phyloP scores from a whole-genome alignment of 2,113 vertebrate species.

The Mesocricetus auratus region DNA sequence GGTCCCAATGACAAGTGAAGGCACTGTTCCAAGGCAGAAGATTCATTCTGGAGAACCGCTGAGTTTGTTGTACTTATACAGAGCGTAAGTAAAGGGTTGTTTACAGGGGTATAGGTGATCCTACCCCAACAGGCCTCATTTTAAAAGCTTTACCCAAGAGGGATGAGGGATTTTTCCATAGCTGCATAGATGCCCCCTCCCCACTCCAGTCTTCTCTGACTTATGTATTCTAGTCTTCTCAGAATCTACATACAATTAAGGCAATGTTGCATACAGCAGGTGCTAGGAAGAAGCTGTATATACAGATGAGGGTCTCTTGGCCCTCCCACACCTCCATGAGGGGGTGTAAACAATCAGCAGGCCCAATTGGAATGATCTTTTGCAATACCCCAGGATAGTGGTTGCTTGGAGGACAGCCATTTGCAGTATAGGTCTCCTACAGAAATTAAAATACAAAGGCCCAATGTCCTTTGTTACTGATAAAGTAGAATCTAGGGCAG shows the following conservation, averaged over 20 bases:
- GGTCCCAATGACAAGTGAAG: neutral
- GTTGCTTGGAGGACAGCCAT: neutral
- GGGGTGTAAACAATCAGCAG: neutral
- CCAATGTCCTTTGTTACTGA: neutral
- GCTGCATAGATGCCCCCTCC: neutral
- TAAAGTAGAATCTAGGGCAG: neutral
- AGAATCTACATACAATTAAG: neutral
- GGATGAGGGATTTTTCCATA: neutral
- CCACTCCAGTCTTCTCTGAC: neutral
- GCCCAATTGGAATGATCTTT: neutral
- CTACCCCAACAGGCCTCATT: neutral
- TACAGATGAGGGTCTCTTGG: neutral
- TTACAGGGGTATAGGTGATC: no score
- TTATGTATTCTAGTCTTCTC: no score
- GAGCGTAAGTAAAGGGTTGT: neutral
- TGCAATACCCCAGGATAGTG: neutral
- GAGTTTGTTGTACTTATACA: neutral
- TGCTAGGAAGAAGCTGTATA: neutral
- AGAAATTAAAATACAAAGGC: slow-evolving; percentile 29
- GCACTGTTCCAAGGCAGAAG: neutral
- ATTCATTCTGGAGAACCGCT: neutral
- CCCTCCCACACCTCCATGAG: neutral
- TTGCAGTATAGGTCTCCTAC: neutral
- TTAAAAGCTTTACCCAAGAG: neutral
- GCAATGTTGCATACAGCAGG: neutral